phyloP scores from a whole-genome alignment of 2,888 invertebrate genomes.

The Luperina nickerlii region DNA sequence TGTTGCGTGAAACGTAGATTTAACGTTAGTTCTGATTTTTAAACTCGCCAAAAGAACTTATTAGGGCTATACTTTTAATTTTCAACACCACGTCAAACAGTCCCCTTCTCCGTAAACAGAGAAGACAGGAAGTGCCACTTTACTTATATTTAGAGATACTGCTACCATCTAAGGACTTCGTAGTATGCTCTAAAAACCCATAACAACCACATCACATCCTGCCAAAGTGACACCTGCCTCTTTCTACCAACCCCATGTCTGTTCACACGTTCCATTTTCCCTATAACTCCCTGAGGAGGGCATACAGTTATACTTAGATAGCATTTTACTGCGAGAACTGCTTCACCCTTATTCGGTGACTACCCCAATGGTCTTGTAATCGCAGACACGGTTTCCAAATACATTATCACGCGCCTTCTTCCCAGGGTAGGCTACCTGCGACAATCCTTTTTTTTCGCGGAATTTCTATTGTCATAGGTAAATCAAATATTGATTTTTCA shows the following conservation, averaged over 20 bases:
- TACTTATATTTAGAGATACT: not conserved
- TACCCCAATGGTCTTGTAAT: not conserved
- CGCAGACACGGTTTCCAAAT: not conserved
- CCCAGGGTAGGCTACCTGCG: no score
- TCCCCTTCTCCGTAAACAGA: not conserved
- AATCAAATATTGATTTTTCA: no score
- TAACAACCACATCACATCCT: slow-evolving; percentile 14
- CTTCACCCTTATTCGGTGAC: not conserved
- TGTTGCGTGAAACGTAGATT: no score
- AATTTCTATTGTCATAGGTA: no score
- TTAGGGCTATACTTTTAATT: no score
- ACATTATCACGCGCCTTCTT: no score
- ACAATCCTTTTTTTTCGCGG: no score
- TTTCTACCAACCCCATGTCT: not conserved
- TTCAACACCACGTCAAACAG: not conserved
- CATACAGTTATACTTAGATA: slow-evolving; percentile 11
- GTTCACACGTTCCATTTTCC: slow-evolving; percentile 42
- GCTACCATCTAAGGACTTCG: not conserved
- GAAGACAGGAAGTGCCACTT: not conserved
- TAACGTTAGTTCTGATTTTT: no score
- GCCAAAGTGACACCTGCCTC: slow-evolving; percentile 31
- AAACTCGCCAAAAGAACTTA: no score
- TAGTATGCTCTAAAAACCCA: not conserved
- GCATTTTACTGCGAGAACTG: slow-evolving; percentile 17
- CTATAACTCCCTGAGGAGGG: slow-evolving; percentile 23